Evolutionary conservation across 2,888 invertebrate species (phyloP).

Genomic region (Diploptera punctata): DNA sequence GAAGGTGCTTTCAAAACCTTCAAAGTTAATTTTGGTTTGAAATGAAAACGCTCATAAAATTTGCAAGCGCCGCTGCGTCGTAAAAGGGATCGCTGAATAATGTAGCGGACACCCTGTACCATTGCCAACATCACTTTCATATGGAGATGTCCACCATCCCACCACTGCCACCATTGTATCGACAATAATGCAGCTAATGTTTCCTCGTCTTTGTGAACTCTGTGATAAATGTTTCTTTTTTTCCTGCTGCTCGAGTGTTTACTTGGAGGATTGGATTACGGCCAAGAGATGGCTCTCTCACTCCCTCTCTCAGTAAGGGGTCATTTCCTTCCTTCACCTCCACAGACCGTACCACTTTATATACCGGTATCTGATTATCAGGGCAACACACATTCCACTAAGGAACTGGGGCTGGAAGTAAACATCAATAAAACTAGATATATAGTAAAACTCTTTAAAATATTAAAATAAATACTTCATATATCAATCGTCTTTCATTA

Average conservation of each 20-base stretch:
- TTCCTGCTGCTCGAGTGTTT: constrained; percentile 13
- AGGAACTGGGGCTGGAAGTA: no score
- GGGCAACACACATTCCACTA: no score
- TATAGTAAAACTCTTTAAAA: no score
- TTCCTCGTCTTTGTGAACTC: constrained; percentile 26
- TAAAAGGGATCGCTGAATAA: not conserved
- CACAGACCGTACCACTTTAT: no score
- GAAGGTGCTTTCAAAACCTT: constrained; percentile 14
- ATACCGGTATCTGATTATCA: no score
- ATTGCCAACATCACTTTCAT: not conserved
- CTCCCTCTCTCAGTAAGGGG: no score
- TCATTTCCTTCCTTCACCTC: no score
- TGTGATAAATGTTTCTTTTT: constrained; percentile 26
- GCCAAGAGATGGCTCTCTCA: not conserved
- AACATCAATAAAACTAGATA: no score
- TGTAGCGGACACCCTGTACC: not conserved
- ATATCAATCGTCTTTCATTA: no score
- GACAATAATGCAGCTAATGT: constrained; percentile 21
- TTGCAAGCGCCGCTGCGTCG: not conserved
- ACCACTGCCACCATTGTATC: not conserved
- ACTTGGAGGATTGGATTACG: constrained; percentile 5
- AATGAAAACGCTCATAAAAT: constrained; percentile 13
- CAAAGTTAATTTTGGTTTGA: constrained; percentile 18
- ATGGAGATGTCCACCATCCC: not conserved
- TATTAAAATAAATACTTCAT: no score